Conservation (phyloP, 2,888 invertebrate species). For the Lepidonotus clava region DNA sequence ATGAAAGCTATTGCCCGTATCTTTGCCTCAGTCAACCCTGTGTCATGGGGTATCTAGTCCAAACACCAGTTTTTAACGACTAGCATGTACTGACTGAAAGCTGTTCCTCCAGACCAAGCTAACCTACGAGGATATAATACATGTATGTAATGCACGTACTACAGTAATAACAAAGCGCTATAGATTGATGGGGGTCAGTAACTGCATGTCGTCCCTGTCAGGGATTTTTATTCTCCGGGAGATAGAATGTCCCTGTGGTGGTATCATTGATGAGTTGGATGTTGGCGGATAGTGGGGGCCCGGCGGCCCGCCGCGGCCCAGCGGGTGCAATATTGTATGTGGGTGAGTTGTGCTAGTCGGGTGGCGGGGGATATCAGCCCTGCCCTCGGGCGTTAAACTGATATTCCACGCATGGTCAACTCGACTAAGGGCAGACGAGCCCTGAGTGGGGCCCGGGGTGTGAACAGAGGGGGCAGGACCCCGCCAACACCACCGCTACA, state of each 20-base stretch:
- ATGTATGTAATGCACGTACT: no score
- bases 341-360: not conserved
- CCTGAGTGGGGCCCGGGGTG: not conserved
- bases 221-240: not conserved
- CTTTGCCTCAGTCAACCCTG: no score
- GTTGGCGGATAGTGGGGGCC: not conserved
- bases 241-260: not conserved
- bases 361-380: not conserved
- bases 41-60: no score
- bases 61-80: no score
- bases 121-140: no score
- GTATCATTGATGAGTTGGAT: slow-evolving; percentile 18
- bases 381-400: slow-evolving; percentile 7
- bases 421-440: slow-evolving; percentile 24
- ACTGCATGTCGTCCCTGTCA: slow-evolving; percentile 6
- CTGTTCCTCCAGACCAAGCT: no score
- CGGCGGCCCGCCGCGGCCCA: not conserved
- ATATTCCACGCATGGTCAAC: slow-evolving; percentile 24
- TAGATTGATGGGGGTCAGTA: slow-evolving; percentile 3
- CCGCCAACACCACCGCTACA: not conserved
- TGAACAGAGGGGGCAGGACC: not conserved
- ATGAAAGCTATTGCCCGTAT: slow-evolving; percentile 9
- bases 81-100: no score
- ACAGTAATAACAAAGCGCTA: no score
- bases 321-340: slow-evolving; percentile 6